Evolutionary conservation across 2,113 vertebrate genomes (phyloP).

Genomic region (Bettongia penicillata): DNA sequence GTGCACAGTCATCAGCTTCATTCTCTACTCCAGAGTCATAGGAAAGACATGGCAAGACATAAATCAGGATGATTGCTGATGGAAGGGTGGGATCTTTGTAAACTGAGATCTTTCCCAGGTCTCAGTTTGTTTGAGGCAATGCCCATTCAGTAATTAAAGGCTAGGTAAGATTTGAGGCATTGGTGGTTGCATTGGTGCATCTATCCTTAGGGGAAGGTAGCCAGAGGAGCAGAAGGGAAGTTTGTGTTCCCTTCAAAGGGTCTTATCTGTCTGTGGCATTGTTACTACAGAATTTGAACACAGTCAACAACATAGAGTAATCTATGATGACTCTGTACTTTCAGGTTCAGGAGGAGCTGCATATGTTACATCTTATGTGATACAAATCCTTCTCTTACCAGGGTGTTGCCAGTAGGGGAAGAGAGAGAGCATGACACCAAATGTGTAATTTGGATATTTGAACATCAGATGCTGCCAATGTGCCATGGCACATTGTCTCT

Average conservation of each 20-base stretch:
- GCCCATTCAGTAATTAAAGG: background rate
- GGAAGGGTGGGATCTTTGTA: background rate
- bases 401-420: background rate
- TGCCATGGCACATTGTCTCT: background rate
- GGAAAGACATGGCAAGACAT: background rate
- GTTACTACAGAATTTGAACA: background rate
- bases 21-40: background rate
- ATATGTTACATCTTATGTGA: background rate
- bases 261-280: background rate
- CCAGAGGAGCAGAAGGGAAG: background rate
- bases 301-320: background rate
- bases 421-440: background rate
- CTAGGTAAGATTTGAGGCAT: background rate
- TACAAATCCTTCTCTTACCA: background rate
- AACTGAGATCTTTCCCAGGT: background rate
- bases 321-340: background rate
- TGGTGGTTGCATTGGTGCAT: background rate
- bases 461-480: background rate
- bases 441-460: background rate
- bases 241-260: background rate
- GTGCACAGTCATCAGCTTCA: background rate
- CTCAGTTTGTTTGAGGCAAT: background rate
- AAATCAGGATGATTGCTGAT: background rate
- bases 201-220: background rate
- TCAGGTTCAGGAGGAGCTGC: background rate